phyloP scores from a whole-genome alignment of 2,113 vertebrate species.

The Urocolius indicus region DNA sequence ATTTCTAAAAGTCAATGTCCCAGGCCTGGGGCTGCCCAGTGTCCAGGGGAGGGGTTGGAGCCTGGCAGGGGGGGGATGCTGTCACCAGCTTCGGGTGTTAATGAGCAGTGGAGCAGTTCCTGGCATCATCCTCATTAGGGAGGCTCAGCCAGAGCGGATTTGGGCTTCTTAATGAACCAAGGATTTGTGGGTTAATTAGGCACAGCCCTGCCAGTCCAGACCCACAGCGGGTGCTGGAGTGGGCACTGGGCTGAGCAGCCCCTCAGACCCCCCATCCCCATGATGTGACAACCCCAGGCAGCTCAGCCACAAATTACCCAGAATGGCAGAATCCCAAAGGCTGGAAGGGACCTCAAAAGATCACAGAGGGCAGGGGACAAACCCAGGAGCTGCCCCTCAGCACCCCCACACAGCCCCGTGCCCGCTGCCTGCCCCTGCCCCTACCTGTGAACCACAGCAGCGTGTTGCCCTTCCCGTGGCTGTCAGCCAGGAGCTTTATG shows the following conservation, averaged over 20 bases:
- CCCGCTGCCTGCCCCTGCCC: background rate
- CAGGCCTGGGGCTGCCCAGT: background rate
- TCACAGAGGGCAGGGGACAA: background rate
- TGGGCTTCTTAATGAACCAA: conserved; percentile 37
- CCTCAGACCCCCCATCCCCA: accelerated
- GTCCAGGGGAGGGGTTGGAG: background rate
- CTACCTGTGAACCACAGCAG: conserved; percentile 94
- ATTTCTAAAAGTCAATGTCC: background rate
- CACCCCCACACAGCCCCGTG: accelerated
- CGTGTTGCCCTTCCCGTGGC: conserved; percentile 75
- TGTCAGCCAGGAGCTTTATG: conserved; percentile 78
- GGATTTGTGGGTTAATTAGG: conserved; percentile 61
- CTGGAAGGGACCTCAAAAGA: background rate
- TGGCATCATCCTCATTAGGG: conserved; percentile 59
- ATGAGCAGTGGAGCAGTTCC: conserved; percentile 8
- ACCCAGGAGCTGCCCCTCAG: background rate
- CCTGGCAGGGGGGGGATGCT: background rate
- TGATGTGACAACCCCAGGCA: accelerated
- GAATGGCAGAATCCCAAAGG: no score
- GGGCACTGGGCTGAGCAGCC: background rate
- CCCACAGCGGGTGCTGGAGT: background rate
- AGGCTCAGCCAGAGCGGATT: conserved; percentile 46
- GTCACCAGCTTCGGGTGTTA: conserved; percentile 20
- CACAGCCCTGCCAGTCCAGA: background rate
- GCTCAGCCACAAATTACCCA: background rate